A percentile compares a stretch with the other conserved stretches of the same genome.
Conservation (phyloP, 2,888 invertebrate genomes). For the Hermaeophaga mercurialis region DNA sequence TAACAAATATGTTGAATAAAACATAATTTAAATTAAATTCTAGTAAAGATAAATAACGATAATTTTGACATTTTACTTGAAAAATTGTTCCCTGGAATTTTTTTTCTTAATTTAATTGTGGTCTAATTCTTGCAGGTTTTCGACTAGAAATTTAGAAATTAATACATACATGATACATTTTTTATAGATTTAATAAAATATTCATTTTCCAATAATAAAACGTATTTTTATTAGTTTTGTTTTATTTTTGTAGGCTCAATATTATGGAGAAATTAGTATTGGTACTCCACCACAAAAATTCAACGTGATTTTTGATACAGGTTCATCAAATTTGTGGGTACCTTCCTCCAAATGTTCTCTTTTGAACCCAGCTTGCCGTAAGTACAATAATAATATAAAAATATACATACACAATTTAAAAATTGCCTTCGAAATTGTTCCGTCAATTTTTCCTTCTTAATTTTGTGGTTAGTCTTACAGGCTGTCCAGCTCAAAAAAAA, state of each 20-base stretch:
- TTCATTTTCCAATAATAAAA: background rate
- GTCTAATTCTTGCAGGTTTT: background rate
- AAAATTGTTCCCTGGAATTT: too few species aligned
- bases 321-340: constrained; percentile 95
- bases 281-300: constrained; percentile 88
- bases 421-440: too few species aligned
- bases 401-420: too few species aligned
- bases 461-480: too few species aligned
- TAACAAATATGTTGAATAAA: too few species aligned
- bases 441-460: too few species aligned
- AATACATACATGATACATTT: background rate
- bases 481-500: too few species aligned
- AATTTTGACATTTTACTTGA: background rate
- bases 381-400: too few species aligned
- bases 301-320: constrained; percentile 93
- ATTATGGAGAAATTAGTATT: constrained; percentile 88
- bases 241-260: constrained; percentile 71
- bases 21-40: too few species aligned
- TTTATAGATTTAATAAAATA: too few species aligned
- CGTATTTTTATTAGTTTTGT: background rate
- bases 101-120: background rate
- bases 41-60: too few species aligned
- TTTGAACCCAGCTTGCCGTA: constrained; percentile 87
- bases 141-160: background rate
- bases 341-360: constrained; percentile 91